A percentile compares a stretch with the other conserved stretches of the same genome.
phyloP scores from a whole-genome alignment of 1,140 invertebrate species.

The Liolophura sinensis region DNA sequence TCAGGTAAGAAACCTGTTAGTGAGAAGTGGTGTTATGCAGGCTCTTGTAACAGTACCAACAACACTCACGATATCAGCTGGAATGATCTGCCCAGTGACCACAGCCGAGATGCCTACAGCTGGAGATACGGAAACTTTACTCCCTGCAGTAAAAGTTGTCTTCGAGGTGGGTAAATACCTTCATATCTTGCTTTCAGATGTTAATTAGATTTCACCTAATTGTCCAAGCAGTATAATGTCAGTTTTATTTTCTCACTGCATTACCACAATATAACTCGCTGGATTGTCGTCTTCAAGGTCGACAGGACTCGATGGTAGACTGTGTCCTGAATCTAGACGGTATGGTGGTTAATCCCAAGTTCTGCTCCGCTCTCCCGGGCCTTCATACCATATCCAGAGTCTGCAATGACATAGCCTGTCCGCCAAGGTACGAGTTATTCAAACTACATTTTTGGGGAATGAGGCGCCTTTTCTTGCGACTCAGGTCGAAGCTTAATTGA shows the following conservation, averaged over 20 bases:
- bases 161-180: slow-evolving; percentile 68
- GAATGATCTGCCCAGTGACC: no score
- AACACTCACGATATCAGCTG: no score
- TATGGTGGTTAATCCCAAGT: slow-evolving; percentile 16
- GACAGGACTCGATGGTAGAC: slow-evolving; percentile 38
- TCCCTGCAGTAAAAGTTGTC: slow-evolving; percentile 90
- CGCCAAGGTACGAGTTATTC: slow-evolving; percentile 35
- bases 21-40: no score
- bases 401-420: slow-evolving; percentile 45
- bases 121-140: slow-evolving; percentile 68
- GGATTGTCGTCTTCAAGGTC: slow-evolving; percentile 18
- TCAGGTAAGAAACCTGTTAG: slow-evolving; percentile 72
- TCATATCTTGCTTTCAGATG: no score
- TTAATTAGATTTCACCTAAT: no score
- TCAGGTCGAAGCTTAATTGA: not conserved
- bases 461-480: not conserved
- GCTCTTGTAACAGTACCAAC: no score
- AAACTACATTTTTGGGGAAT: not conserved
- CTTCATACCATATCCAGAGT: slow-evolving; percentile 33
- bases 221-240: no score
- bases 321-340: slow-evolving; percentile 35
- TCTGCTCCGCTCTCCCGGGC: slow-evolving; percentile 27
- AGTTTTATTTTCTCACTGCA: no score
- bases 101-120: slow-evolving; percentile 40
- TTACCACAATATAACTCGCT: no score